Base-by-base conservation (phyloP, 2,888 invertebrate genomes). In the Drepanosiphum platanoidis region DNA sequence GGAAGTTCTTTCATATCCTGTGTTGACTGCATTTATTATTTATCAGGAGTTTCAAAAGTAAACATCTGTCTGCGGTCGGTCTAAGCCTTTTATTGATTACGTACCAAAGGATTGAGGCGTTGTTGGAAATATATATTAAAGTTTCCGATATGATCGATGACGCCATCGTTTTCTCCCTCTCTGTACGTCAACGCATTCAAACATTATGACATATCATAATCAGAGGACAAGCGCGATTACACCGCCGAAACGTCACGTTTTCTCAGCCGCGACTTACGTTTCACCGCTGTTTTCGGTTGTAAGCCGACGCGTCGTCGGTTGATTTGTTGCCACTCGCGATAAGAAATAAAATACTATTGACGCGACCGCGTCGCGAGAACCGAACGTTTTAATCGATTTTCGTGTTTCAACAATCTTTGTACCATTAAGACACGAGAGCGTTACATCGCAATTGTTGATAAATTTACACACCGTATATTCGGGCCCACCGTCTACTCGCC, bases 91-190 rank as follows among this genome's bases (percentile, higher is more conserved):
- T 42, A 77, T 77, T 58, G 61, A n/a, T 52, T 52, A 77, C 58
- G 36, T 61, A 52, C 77, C 34, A 61, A 61, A 61, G 58, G 77
- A 61, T 77, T 27, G 27, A 61, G 61, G 36, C n/a, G 15, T 18
- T 36, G 61, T 36, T 77, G 36, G 15, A 36, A 61, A 77, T 61
- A 42, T n/a, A 77, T 77, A 77, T 77, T 77, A 61, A 77, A 77
- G n/a, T 77, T 77, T 61, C 36, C 61, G 61, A 61, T 61, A 61
- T 77, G 39, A 77, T 77, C 30, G 77, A 77, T 77, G 61, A 30
- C 11, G 18, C 2, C 4, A 13, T n/a, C n/a, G n/a, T n/a, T n/a
- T n/a, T n/a, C n/a, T n/a, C n/a, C n/a, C n/a, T n/a, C n/a, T n/a
- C n/a, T n/a, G n/a, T n/a, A n/a, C n/a, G n/a, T n/a, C n/a, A n/a